Evolutionary conservation across 2,797 vertebrate species (phyloP).

Genomic region (Neostethus bicornis): DNA sequence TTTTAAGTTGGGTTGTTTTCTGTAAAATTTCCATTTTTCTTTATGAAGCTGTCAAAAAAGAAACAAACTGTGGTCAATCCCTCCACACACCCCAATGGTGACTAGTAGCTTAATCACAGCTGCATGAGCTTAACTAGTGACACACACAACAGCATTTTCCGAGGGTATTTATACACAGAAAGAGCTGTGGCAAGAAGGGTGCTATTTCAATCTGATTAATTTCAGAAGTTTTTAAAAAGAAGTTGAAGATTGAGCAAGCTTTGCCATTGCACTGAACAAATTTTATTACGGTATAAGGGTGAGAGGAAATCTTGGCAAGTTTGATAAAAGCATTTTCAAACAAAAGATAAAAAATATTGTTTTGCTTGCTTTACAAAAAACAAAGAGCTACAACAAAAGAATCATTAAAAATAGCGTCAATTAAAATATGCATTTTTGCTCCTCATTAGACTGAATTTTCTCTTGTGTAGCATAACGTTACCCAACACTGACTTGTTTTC

Average conservation of each 20-base stretch:
- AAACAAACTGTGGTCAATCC: conserved; percentile 49
- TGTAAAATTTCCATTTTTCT: conserved; percentile 4
- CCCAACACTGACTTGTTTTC: no score
- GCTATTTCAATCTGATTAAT: conserved; percentile 70
- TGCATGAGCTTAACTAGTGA: conserved; percentile 70
- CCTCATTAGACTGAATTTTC: no score
- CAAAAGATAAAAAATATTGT: no score
- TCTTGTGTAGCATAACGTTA: no score
- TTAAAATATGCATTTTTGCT: no score
- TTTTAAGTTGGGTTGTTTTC: not conserved
- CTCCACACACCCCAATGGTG: conserved; percentile 4
- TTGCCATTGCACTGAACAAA: not conserved
- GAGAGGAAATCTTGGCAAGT: no score
- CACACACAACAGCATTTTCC: conserved; percentile 69
- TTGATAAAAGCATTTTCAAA: no score
- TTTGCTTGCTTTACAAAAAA: no score
- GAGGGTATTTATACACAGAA: conserved; percentile 72
- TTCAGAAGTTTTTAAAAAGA: conserved; percentile 34
- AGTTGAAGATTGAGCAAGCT: not conserved
- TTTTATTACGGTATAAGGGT: no score
- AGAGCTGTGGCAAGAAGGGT: conserved; percentile 44
- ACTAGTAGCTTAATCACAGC: conserved; percentile 63
- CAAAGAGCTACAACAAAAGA: no score
- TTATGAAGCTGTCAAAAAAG: conserved; percentile 56
- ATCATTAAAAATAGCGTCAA: no score